Percentiles rank a stretch among this genome's conserved stretches.
These are phyloP conservation scores for Drosophila azteca DNA, from an alignment of 1,140 invertebrate genomes.

Conservation along the genomic window DNA sequence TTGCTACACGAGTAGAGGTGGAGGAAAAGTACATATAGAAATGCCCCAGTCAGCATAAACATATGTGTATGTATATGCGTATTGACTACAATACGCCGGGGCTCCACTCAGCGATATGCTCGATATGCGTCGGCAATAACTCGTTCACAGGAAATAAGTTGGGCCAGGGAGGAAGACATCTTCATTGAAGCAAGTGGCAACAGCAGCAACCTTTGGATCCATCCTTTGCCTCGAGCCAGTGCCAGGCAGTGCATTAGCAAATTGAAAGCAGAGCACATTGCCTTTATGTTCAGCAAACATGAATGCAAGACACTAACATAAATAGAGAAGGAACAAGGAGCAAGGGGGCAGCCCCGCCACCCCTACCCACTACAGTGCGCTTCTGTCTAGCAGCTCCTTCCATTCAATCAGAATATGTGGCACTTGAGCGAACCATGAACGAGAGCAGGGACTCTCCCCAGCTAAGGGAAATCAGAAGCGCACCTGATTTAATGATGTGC, in stretches of 20 bases:
- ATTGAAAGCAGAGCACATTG: conserved; percentile 69
- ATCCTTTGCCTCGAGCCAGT: conserved; percentile 3
- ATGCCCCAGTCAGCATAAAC: conserved; percentile 8
- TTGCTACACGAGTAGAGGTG: conserved; percentile 13
- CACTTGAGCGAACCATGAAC: conserved; percentile 24
- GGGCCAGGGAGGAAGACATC: conserved; percentile 16
- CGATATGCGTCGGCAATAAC: conserved; percentile 45
- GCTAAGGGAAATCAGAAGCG: background rate
- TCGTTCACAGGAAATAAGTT: conserved; percentile 17
- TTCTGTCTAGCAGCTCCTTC: conserved; percentile 1
- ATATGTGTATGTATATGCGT: too few relatives aligned
- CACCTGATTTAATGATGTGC: conserved; percentile 46
- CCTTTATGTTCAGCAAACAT: conserved; percentile 54
- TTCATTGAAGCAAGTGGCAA: conserved; percentile 4
- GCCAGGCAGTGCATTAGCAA: conserved; percentile 67
- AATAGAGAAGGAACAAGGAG: conserved; percentile 32
- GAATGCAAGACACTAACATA: conserved; percentile 62
- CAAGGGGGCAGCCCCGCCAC: too few relatives aligned
- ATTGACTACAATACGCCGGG: conserved; percentile 33
- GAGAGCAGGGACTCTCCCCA: background rate
- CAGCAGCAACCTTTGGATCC: conserved; percentile 55
- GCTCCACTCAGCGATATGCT: conserved; percentile 31
- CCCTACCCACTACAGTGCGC: background rate
- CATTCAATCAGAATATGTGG: conserved; percentile 61
- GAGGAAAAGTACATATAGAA: background rate